A percentile compares a stretch with the other conserved stretches of the same genome.
Conservation (phyloP, 2,888 invertebrate genomes). For the Meiosimyza decipiens region DNA sequence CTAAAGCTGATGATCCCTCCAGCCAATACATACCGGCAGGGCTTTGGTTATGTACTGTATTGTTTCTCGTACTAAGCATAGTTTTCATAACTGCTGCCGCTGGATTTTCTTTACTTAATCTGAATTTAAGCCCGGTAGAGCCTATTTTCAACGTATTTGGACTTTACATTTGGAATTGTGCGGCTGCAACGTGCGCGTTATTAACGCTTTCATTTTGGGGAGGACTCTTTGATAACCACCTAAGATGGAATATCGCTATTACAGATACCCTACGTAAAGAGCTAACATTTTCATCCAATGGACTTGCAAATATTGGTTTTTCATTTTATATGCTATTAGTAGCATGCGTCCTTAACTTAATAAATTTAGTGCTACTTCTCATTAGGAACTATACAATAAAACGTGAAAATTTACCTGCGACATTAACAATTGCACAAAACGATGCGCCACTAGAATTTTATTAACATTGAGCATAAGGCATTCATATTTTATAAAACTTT, state of each 20-base stretch:
- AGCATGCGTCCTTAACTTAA: conserved; percentile 44
- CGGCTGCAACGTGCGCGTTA: conserved; percentile 63
- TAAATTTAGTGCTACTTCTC: conserved; percentile 58
- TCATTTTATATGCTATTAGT: conserved; percentile 66
- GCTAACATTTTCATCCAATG: conserved; percentile 53
- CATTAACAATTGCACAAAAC: conserved; percentile 43
- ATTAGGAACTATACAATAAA: conserved; percentile 56
- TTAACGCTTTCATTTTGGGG: conserved; percentile 66
- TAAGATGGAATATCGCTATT: conserved; percentile 63
- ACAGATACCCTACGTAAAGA: conserved; percentile 62
- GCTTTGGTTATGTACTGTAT: conserved; percentile 70
- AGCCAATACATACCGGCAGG: conserved; percentile 56
- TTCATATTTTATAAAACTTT: conserved; percentile 28
- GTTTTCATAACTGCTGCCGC: conserved; percentile 68
- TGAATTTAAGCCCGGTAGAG: conserved; percentile 72
- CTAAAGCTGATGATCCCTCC: conserved; percentile 2
- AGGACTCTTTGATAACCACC: conserved; percentile 56
- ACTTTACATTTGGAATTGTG: conserved; percentile 72
- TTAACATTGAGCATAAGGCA: conserved; percentile 21
- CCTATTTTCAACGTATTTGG: conserved; percentile 66
- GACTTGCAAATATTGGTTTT: conserved; percentile 62
- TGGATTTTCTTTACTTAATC: conserved; percentile 71
- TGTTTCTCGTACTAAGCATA: conserved; percentile 69
- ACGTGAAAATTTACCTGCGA: conserved; percentile 53
- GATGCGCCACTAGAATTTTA: conserved; percentile 47